Evolutionary conservation across 2,888 invertebrate species (phyloP).

Genomic region (Carcina quercana): DNA sequence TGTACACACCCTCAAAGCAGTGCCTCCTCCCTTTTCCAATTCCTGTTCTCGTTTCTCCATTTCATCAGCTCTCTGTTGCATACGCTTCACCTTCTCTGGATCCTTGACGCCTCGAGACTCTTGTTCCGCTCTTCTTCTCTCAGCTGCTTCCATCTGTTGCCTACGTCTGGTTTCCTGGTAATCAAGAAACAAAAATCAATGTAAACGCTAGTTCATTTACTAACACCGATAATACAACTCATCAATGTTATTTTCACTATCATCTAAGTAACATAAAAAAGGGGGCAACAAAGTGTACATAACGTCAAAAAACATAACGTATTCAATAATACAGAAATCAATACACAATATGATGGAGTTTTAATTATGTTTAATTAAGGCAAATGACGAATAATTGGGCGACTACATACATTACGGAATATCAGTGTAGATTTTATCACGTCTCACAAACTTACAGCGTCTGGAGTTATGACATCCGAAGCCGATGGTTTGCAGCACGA

Average conservation of each 20-base stretch:
- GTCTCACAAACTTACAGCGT: conserved; percentile 62
- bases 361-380: too few relatives aligned
- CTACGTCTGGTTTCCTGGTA: conserved; percentile 77
- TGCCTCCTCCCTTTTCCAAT: conserved; percentile 50
- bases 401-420: neutral
- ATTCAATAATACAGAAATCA: too few relatives aligned
- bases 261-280: too few relatives aligned
- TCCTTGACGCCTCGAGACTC: conserved; percentile 79
- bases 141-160: conserved; percentile 80
- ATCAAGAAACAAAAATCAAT: too few relatives aligned
- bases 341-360: too few relatives aligned
- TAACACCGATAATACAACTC: too few relatives aligned
- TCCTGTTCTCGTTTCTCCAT: conserved; percentile 73
- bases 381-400: neutral
- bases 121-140: conserved; percentile 74
- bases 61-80: conserved; percentile 74
- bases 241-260: too few relatives aligned
- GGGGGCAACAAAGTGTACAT: too few relatives aligned
- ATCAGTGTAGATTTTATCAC: neutral
- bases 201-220: too few relatives aligned
- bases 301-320: too few relatives aligned
- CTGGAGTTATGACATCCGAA: conserved; percentile 73
- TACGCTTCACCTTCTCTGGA: conserved; percentile 71
- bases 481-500: conserved; percentile 73
- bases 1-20: conserved; percentile 43